Conservation (phyloP, 2,888 invertebrate species). For the Cyclophora punctaria region DNA sequence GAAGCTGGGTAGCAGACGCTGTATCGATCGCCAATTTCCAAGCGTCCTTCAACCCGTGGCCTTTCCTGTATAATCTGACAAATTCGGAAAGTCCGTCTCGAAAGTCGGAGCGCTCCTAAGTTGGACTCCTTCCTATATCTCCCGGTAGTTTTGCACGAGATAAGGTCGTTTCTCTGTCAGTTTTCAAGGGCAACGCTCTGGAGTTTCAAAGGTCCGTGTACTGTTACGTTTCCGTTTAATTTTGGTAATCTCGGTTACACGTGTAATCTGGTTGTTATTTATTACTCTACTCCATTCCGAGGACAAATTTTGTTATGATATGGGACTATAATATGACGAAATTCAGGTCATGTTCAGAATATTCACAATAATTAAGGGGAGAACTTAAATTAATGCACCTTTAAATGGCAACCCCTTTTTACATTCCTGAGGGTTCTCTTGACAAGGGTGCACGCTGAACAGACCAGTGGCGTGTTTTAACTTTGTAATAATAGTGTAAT, state of each 20-base stretch:
- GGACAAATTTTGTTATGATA: too few relatives aligned
- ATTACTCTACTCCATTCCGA: too few relatives aligned
- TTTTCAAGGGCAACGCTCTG: constrained; percentile 7
- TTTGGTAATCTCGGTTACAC: too few relatives aligned
- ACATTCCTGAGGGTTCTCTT: too few relatives aligned
- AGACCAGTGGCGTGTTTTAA: neutral
- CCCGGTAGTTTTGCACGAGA: constrained; percentile 1
- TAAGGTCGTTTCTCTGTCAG: neutral
- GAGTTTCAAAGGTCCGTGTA: neutral
- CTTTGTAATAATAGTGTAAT: neutral
- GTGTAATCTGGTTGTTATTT: too few relatives aligned
- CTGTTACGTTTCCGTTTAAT: neutral
- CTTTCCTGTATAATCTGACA: constrained; percentile 42
- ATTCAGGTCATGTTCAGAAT: too few relatives aligned
- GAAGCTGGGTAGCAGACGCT: constrained; percentile 18
- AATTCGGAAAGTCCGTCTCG: constrained; percentile 27
- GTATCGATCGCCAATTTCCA: constrained; percentile 56
- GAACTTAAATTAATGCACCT: too few relatives aligned
- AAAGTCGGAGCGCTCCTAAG: constrained; percentile 11
- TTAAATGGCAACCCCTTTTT: too few relatives aligned
- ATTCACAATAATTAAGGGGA: too few relatives aligned
- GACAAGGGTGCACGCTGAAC: too few relatives aligned
- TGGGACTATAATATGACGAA: too few relatives aligned
- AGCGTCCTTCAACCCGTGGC: constrained; percentile 69
- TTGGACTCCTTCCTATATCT: neutral